Evolutionary conservation across 1,140 invertebrate species (phyloP).

Genomic region (Drosophila bifasciata): DNA sequence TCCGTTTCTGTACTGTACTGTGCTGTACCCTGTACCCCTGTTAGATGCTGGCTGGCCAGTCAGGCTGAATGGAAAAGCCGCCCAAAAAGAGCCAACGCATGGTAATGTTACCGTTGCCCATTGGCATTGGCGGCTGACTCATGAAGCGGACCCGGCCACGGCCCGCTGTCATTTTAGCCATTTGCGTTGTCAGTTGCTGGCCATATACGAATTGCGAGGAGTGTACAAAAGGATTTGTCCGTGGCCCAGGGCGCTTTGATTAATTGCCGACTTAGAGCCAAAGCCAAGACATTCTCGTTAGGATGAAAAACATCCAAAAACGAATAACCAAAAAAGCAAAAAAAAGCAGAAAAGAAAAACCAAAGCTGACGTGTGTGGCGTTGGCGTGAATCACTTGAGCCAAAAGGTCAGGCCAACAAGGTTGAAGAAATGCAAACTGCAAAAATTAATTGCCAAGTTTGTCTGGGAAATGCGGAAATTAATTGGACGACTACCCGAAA

Average conservation of each 20-base stretch:
- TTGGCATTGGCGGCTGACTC: constrained; percentile 56
- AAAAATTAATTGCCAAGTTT: constrained; percentile 79
- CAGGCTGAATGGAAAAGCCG: constrained; percentile 39
- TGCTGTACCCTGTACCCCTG: neutral
- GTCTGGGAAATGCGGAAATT: constrained; percentile 81
- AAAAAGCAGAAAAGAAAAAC: constrained; percentile 28
- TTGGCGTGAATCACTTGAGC: constrained; percentile 79
- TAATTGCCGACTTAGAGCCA: constrained; percentile 79
- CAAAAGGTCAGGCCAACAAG: constrained; percentile 79
- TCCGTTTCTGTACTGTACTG: constrained; percentile 1
- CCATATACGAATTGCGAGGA: constrained; percentile 63
- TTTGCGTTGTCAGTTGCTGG: constrained; percentile 76
- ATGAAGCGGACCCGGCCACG: constrained; percentile 61
- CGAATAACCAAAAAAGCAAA: constrained; percentile 10
- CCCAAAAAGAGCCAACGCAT: constrained; percentile 64
- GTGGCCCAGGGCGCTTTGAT: constrained; percentile 78
- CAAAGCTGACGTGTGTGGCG: constrained; percentile 63
- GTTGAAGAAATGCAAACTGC: constrained; percentile 78
- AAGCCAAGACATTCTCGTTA: constrained; percentile 64
- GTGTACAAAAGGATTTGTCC: constrained; percentile 74
- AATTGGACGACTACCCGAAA: constrained; percentile 68
- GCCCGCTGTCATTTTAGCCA: constrained; percentile 77
- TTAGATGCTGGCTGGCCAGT: too few species aligned
- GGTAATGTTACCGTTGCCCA: constrained; percentile 75
- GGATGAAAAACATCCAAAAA: constrained; percentile 23